Percentiles rank a stretch among this genome's conserved stretches.
Evolutionary conservation across 2,797 vertebrate genomes (phyloP).

Genomic region (Hoplostethus mediterraneus): DNA sequence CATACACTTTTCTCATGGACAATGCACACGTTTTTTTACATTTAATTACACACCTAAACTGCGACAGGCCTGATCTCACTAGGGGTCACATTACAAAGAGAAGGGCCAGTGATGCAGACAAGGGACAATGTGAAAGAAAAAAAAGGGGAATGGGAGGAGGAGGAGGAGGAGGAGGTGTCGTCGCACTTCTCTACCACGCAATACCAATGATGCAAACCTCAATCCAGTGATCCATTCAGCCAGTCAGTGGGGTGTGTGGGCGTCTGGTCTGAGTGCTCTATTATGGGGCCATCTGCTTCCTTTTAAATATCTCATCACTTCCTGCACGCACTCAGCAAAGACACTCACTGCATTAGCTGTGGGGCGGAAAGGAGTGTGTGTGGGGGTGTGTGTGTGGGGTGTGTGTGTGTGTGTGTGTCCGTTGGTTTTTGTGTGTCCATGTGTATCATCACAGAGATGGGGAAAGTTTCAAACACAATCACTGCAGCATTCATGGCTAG

Average conservation of each 20-base stretch:
- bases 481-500: slow-evolving; percentile 29
- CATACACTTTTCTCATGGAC: neutral
- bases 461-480: slow-evolving; percentile 17
- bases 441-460: neutral
- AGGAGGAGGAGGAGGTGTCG: slow-evolving; percentile 53
- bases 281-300: slow-evolving; percentile 63
- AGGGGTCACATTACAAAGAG: slow-evolving; percentile 29
- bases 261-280: slow-evolving; percentile 51
- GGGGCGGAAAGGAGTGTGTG: slow-evolving; percentile 2
- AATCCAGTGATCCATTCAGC: slow-evolving; percentile 27
- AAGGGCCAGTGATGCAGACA: slow-evolving; percentile 29
- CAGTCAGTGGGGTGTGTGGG: neutral
- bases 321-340: slow-evolving; percentile 63
- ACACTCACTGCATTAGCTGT: slow-evolving; percentile 57
- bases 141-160: slow-evolving; percentile 24
- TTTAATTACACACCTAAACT: neutral
- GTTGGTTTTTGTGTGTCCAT: too few species aligned
- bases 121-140: neutral
- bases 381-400: neutral
- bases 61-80: slow-evolving; percentile 32
- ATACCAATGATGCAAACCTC: slow-evolving; percentile 18
- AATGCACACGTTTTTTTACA: too few species aligned
- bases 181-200: slow-evolving; percentile 42
- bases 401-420: slow-evolving; percentile 12
- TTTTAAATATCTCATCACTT: slow-evolving; percentile 79